Evolutionary conservation across 2,113 vertebrate genomes (phyloP), one percentile per base, ranked within the genome.

Genomic region (Archocentrus centrarchus): DNA sequence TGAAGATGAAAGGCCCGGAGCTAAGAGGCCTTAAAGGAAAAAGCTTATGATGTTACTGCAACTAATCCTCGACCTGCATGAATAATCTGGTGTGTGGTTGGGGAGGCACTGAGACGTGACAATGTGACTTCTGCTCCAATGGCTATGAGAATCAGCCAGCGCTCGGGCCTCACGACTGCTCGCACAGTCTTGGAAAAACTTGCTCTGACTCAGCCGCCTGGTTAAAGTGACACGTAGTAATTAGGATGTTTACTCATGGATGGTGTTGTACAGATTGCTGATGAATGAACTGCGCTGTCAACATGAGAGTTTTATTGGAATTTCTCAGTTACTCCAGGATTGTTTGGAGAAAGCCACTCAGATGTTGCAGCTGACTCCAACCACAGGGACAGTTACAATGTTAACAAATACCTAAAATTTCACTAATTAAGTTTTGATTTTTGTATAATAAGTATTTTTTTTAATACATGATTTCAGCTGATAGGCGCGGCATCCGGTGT

Each of bases 41-140:
- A 83, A 55, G 66, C 81, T 64, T 68, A 76, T 82, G 82, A 83
- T 84, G 83, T 75, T 85, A 79, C 63, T 81, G 84, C 37, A 53
- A 30, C 84, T 83, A 73, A 91, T 89, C 87, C 57, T 75, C 86
- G 11, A 60, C 83, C 87, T 79, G 87, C 63, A 32, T 81, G 70
- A 61, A 77, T 70, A 11, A 60, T 70, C 24, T 27, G 80, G n/a
- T 73, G 61, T 15, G 60, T 9, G 66, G 66, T 86, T 17, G 24
- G 60, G 2, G 55, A 79, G 62, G 17, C 13, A 73, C 18, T 55
- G 68, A 73, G 3, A 62, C 3, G 22, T 59, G 27, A 58, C 35
- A 18, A 18, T 37, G 18, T 57, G 80, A 64, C 64, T 73, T 44
- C 81, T 30, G 58, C 44, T 73, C 30, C 0, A 24, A 32, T 27